Evolutionary conservation across 2,888 invertebrate genomes (phyloP).

Genomic region (Dioctria rufipes): DNA sequence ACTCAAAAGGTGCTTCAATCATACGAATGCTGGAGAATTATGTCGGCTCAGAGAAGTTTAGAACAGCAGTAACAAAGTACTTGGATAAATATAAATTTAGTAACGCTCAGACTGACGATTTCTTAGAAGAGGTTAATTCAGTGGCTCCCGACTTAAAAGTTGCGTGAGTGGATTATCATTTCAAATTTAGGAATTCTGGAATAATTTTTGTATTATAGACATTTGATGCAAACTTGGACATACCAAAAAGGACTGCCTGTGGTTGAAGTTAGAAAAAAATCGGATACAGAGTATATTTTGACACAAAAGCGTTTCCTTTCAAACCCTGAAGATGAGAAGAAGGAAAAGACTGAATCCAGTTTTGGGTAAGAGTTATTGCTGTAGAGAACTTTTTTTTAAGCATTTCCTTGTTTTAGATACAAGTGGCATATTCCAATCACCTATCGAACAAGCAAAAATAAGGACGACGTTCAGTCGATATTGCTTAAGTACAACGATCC

Average conservation of each 20-base stretch:
- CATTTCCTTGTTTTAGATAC: slow-evolving; percentile 73
- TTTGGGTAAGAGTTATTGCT: slow-evolving; percentile 71
- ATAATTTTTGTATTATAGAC: slow-evolving; percentile 65
- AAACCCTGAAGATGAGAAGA: slow-evolving; percentile 76
- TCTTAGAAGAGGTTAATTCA: slow-evolving; percentile 75
- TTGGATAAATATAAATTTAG: slow-evolving; percentile 78
- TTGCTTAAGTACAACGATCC: slow-evolving; percentile 69
- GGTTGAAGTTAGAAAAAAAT: slow-evolving; percentile 74
- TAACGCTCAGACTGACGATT: slow-evolving; percentile 86
- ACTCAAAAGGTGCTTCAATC: slow-evolving; percentile 92
- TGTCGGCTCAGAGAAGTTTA: slow-evolving; percentile 79
- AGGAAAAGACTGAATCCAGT: slow-evolving; percentile 71
- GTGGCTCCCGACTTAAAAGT: slow-evolving; percentile 74
- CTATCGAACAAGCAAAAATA: slow-evolving; percentile 76
- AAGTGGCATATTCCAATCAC: slow-evolving; percentile 91
- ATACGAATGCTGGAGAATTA: slow-evolving; percentile 91
- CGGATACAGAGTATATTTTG: slow-evolving; percentile 74
- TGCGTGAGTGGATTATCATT: slow-evolving; percentile 63
- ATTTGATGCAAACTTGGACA: slow-evolving; percentile 91
- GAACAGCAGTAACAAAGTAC: slow-evolving; percentile 81
- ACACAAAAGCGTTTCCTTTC: slow-evolving; percentile 84
- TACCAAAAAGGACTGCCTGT: slow-evolving; percentile 91
- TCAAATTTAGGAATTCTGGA: neutral
- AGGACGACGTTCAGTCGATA: slow-evolving; percentile 65
- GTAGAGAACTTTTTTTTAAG: neutral